Evolutionary conservation across 2,113 vertebrate species (phyloP), one percentile per base, ranked within the genome.

Genomic region (Onychostruthus taczanowskii): DNA sequence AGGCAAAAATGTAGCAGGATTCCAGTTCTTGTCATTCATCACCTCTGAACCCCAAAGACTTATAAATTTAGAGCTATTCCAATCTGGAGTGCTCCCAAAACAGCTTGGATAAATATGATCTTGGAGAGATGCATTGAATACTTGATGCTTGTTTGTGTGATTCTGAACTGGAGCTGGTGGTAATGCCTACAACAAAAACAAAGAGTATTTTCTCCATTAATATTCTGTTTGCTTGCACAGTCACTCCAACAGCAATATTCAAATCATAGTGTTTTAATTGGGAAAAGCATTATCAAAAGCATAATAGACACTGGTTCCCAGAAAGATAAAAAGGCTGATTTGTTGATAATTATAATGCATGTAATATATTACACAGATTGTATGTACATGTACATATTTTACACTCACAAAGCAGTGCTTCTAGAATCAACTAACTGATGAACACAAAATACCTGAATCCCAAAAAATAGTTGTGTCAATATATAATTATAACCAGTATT

Each of bases 51-150:
- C 99, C 99, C 99, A 99, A 84, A 99, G 98, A 97, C 99, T 99
- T 97, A 99, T 98, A 91, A 99, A 99, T 97, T 99, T 99, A 52
- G 99, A 99, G 95, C 98, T 98, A 97, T 98, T 99, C 99, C 99
- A 99, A 97, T 99, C 99, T 67, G 98, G 98, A 78, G 99, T 96
- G 72, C 97, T 98, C 61, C 98, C 98, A 93, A 99, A 99, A 96
- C 99, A 99, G 97, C 98, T 99, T 90, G 98, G 99, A 96, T 99
- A 99, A 94, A 99, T 98, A 89, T 99, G 99, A 92, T 99, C 99
- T 70, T 99, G 99, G 90, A 99, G 98, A 87, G 99, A 98, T 17
- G 99, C 98, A 93, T 98, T 99, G 97, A 99, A 99, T 90, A 98
- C 98, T 95, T 98, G 99, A 97, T 99, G 99, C 97, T 99, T 99